phyloP scores from a whole-genome alignment of 2,888 invertebrate genomes.

The Archips crataeganus region DNA sequence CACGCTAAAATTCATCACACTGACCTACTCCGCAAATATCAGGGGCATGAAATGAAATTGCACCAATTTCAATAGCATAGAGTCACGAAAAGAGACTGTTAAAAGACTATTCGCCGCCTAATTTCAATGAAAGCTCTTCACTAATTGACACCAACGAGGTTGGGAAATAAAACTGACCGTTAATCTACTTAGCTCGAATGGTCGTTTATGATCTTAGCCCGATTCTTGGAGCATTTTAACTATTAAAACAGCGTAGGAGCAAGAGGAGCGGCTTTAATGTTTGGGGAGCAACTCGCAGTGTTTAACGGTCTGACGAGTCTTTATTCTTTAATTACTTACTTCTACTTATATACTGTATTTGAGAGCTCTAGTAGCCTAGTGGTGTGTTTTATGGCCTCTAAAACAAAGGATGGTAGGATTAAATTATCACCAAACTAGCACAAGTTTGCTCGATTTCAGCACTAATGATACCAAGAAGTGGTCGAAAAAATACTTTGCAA shows the following conservation, averaged over 20 bases:
- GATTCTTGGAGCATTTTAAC: constrained; percentile 1
- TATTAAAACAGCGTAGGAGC: background rate
- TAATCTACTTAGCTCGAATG: constrained; percentile 18
- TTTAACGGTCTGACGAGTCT: background rate
- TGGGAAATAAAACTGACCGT: constrained; percentile 16
- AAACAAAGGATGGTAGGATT: no score
- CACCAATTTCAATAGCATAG: constrained; percentile 7
- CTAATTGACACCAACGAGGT: constrained; percentile 20
- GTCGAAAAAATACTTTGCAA: no score
- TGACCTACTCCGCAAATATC: constrained; percentile 10
- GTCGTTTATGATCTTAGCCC: constrained; percentile 13
- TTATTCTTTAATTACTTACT: background rate
- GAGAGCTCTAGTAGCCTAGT: no score
- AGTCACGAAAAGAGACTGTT: constrained; percentile 17
- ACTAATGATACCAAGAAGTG: no score
- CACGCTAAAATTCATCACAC: background rate
- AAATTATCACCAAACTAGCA: no score
- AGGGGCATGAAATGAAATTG: constrained; percentile 1
- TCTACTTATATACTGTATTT: no score
- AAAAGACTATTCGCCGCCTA: constrained; percentile 12
- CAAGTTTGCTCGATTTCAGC: no score
- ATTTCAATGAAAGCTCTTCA: constrained; percentile 19
- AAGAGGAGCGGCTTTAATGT: background rate
- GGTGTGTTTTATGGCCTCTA: no score
- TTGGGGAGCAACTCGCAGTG: background rate